Base-by-base conservation (phyloP, 64 coral and sea anemone genomes). In the Montipora foliosa region DNA sequence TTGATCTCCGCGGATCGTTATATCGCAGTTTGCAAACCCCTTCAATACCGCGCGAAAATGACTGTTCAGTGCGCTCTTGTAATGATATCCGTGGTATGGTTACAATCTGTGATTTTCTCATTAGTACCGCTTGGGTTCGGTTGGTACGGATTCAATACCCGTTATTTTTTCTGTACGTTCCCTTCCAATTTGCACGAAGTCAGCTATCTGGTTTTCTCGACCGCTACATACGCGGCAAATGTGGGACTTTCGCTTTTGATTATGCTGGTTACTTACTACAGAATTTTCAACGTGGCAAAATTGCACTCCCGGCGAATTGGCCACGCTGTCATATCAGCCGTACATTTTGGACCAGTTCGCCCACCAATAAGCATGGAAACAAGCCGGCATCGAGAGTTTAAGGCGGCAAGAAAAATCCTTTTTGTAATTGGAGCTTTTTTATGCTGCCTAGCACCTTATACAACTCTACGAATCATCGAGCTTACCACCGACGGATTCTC, bases 41-140 rank as follows among this genome's bases (percentile, higher is more conserved):
- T 98, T 15, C 94, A 98, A 25, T 98, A 98, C 67, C 66, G 97
- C 80, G 97, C 97, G 17, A 98, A 98, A 71, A 98, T 98, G 97
- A 98, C 97, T 5, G 58, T 96, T 3, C 97, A 98, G 16, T 89
- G 92, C 81, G 97, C 97, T 12, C 53, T 98, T 49, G 37, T 74
- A 5, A 96, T 96, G 94, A 96, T 98, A 47, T 93, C 69, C 19
- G 90, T 94, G 14, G 94, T 98, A 0, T 98, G 97, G 97, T 19
- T 98, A 48, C 97, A 98, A 68, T 92, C 94, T 2, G 77, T 89
- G 10, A 29, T 98, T 14, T 98, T 98, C 79, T 79, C 97, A 19
- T 51, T 98, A 10, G n/a, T 94, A 50, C 97, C 97, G 0, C 78
- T 96, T 44, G 83, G 88, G 0, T 86, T 89, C 25, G 94, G 79